Evolutionary conservation across 2,888 invertebrate species (phyloP), one percentile per base, ranked within the genome.

Genomic region (Ypsolopha sequella): DNA sequence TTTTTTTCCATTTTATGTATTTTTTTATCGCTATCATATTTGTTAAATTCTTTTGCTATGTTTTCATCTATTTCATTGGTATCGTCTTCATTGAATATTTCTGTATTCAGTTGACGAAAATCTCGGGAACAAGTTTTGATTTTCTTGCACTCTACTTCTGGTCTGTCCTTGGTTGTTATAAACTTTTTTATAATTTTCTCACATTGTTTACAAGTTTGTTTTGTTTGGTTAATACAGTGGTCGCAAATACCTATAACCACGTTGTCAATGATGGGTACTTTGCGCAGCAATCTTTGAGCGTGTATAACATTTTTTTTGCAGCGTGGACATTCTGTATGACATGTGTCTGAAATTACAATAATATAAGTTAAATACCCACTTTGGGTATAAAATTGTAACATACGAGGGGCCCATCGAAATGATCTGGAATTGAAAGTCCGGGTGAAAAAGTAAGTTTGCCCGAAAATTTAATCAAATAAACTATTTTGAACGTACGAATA

Each of bases 171-270:
- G 24, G 4, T 24, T 24, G 24, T 24, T 24, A 24, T 24, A 4
- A 24, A 24, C 24, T 24, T 24, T 24, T 24, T 41, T 35, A 13
- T 11, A 33, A 34, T 13, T 11, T 50, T 41, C 41, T 41, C 47
- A 61, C 79, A 69, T 65, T 68, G 36, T 61, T 61, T 48, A 66
- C 80, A 65, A 62, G 70, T 53, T 64, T 60, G 36, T 50, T 51
- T 33, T 51, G 44, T 60, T 64, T 64, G 7, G 51, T 24, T 45
- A 7, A 24, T 54, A 50, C 81, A 81, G 54, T 74, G 71, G 38
- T 73, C 63, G 54, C 80, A 81, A 53, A 80, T 59, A 39, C 70
- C 67, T 51, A 66, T 58, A n/a, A 73, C 58, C 53, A 61, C 59
- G 9, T 65, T 67, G 7, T 65, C 60, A 52, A 72, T 59, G 36